Conservation (phyloP, 1,140 invertebrate species). For the Drosophila miranda region DNA sequence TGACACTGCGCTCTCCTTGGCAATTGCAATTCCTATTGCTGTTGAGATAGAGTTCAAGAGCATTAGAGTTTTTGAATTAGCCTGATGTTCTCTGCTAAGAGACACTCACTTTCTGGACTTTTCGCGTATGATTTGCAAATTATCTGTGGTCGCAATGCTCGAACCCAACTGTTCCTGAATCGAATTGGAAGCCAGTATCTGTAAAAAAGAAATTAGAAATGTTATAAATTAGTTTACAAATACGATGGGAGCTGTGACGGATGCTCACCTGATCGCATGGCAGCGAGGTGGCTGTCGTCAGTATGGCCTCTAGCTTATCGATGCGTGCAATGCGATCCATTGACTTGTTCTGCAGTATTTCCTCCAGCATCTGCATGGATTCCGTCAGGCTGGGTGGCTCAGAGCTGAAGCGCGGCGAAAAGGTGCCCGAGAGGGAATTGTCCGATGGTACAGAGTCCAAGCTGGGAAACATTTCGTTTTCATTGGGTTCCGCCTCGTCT, state of each 20-base stretch:
- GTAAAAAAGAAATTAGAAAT: neutral
- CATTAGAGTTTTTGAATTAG: neutral
- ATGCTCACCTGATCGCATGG: slow-evolving; percentile 80
- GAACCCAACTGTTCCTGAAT: slow-evolving; percentile 79
- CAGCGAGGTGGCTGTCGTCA: slow-evolving; percentile 89
- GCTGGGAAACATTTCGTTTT: slow-evolving; percentile 89
- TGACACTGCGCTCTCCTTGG: slow-evolving; percentile 73
- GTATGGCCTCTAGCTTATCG: slow-evolving; percentile 91
- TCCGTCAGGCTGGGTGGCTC: slow-evolving; percentile 94
- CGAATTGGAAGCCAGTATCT: slow-evolving; percentile 78
- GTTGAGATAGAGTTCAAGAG: slow-evolving; percentile 6
- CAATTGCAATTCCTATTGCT: slow-evolving; percentile 80
- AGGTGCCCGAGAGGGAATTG: slow-evolving; percentile 86
- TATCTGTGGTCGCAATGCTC: slow-evolving; percentile 76
- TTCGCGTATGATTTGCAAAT: slow-evolving; percentile 77
- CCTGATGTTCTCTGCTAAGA: neutral
- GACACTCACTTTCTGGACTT: slow-evolving; percentile 74
- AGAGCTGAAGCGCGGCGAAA: slow-evolving; percentile 87
- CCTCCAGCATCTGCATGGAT: slow-evolving; percentile 94
- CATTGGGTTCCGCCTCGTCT: slow-evolving; percentile 87
- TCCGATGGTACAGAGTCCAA: slow-evolving; percentile 90
- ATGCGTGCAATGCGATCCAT: slow-evolving; percentile 94
- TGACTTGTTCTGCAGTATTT: slow-evolving; percentile 90
- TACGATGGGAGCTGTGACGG: too few relatives aligned
- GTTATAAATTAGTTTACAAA: neutral